phyloP scores from a whole-genome alignment of 2,113 vertebrate species.

The Gallinago paraguaiae region DNA sequence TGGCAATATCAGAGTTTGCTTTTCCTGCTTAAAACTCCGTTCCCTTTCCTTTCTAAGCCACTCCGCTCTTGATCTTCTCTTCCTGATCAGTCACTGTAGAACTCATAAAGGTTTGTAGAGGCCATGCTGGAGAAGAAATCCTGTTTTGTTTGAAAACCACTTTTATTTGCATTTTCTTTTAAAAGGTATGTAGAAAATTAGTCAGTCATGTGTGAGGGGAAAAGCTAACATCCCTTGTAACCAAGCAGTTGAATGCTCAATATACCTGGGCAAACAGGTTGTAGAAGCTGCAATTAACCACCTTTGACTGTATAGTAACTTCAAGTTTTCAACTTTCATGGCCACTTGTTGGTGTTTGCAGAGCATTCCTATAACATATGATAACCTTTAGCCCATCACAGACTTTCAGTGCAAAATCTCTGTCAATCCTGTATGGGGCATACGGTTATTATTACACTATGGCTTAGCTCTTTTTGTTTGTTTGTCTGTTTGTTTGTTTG shows the following conservation, averaged over 20 bases:
- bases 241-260: slow-evolving; percentile 17
- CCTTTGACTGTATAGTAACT: slow-evolving; percentile 6
- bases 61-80: not conserved
- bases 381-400: slow-evolving; percentile 32
- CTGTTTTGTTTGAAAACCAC: not conserved
- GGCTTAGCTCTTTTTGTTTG: not conserved
- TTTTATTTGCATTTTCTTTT: not conserved
- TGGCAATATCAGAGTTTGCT: not conserved
- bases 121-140: not conserved
- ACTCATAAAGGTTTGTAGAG: not conserved
- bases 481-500: not conserved
- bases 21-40: not conserved
- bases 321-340: slow-evolving; percentile 19
- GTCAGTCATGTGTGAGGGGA: not conserved
- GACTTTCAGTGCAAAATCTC: not conserved
- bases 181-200: slow-evolving; percentile 14
- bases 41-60: not conserved
- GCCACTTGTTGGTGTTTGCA: not conserved
- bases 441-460: slow-evolving; percentile 24
- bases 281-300: slow-evolving; percentile 47
- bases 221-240: slow-evolving; percentile 33
- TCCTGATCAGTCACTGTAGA: not conserved
- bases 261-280: slow-evolving; percentile 27
- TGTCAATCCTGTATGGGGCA: not conserved
- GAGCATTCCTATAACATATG: slow-evolving; percentile 46